phyloP scores from a whole-genome alignment of 2,797 vertebrate genomes.

The Pelobates cultripes region DNA sequence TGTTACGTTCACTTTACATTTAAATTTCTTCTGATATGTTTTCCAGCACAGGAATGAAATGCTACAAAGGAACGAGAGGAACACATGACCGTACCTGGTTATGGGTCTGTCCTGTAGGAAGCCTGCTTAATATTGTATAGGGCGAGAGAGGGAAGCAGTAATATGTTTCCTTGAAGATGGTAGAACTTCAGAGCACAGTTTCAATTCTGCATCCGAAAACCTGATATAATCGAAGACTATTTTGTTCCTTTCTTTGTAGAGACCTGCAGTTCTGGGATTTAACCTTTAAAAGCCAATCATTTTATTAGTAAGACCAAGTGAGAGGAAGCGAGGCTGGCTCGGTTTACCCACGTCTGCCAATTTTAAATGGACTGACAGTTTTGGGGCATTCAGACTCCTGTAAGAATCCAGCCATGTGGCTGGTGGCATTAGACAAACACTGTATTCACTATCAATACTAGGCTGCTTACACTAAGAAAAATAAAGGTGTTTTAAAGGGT shows the following conservation, averaged over 20 bases:
- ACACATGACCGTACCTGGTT: too few species aligned
- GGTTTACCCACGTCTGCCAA: constrained; percentile 19
- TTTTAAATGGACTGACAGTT: not conserved
- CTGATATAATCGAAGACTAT: not conserved
- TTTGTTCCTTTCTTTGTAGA: constrained; percentile 64
- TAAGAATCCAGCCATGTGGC: constrained; percentile 3
- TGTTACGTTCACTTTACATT: too few species aligned
- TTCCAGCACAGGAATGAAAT: too few species aligned
- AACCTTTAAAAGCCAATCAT: constrained; percentile 82
- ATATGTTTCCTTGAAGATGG: constrained; percentile 23
- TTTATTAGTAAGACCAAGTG: constrained; percentile 58
- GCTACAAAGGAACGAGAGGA: too few species aligned
- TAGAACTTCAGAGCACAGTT: constrained; percentile 12
- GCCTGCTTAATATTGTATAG: too few species aligned
- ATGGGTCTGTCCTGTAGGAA: too few species aligned
- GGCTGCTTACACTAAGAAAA: too few species aligned
- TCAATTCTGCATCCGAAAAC: constrained; percentile 1
- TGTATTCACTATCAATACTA: constrained; percentile 2
- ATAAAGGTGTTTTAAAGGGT: too few species aligned
- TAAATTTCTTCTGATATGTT: too few species aligned
- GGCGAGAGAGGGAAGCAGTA: not conserved
- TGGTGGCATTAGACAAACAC: constrained; percentile 12
- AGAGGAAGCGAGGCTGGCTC: constrained; percentile 27
- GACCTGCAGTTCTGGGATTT: constrained; percentile 82
- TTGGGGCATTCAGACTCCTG: not conserved